A percentile compares a stretch with the other conserved stretches of the same genome.
These are phyloP conservation scores for Leptinotarsa haldemani DNA, from an alignment of 2,888 invertebrate species.

Conservation along the genomic window DNA sequence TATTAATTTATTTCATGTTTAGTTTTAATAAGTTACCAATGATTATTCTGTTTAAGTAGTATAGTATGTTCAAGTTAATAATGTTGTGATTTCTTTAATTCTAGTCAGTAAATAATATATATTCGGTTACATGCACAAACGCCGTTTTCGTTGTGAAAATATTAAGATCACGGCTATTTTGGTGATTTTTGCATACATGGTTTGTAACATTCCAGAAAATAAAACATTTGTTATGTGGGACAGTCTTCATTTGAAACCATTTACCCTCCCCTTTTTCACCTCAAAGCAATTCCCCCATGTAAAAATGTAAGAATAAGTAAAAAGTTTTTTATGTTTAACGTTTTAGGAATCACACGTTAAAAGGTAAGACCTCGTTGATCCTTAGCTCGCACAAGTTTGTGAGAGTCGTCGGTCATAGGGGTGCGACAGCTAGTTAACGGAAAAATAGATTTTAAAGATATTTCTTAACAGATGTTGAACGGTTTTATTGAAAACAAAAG, in stretches of 20 bases:
- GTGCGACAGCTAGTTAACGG: too few species aligned
- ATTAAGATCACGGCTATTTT: constrained; percentile 44
- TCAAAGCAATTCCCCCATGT: too few species aligned
- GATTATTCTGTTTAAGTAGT: constrained; percentile 49
- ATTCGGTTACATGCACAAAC: constrained; percentile 43
- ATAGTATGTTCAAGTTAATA: constrained; percentile 49
- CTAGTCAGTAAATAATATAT: constrained; percentile 61
- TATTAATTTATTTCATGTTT: constrained; percentile 47
- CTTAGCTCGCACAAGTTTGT: too few species aligned
- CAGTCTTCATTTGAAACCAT: constrained; percentile 26
- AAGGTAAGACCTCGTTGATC: too few species aligned
- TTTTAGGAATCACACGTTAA: too few species aligned
- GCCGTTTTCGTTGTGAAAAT: constrained; percentile 39
- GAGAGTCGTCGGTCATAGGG: too few species aligned
- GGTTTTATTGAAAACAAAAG: too few species aligned
- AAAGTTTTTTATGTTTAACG: too few species aligned
- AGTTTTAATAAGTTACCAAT: constrained; percentile 51
- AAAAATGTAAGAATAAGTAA: too few species aligned
- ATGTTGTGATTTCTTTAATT: constrained; percentile 62
- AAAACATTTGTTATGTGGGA: constrained; percentile 60
- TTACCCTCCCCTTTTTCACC: neutral
- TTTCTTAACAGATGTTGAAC: too few species aligned
- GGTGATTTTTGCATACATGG: constrained; percentile 51
- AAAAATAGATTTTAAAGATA: too few species aligned
- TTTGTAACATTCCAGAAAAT: constrained; percentile 65